These are phyloP conservation scores for crab-eating macaque (Macaca fascicularis) DNA, from an alignment of 2,113 vertebrate genomes.

Conservation along the genomic window T2T-MFA8v1.1 NC_088375.1:43344501-43345000, in stretches of 20 bases:
- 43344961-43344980: not conserved
- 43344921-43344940: not conserved
- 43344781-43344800: not conserved
- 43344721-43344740: not conserved
- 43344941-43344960: not conserved
- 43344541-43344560: not conserved
- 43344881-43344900: not conserved
- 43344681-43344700: not conserved
- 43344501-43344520: not conserved
- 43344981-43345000: slow-evolving; percentile 3
- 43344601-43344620: not conserved
- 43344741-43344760: not conserved
- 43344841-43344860: not conserved
- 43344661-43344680: not conserved
- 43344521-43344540: not conserved
- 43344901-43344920: not conserved
- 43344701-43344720: not conserved
- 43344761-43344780: not conserved
- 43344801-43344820: not conserved
- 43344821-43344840: not conserved
- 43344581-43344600: not conserved
- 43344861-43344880: not conserved
- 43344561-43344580: not conserved
- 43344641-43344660: not conserved
- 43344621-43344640: not conserved